Base-by-base conservation (phyloP, 1,140 invertebrate species). In the Zaprionus taronus region DNA sequence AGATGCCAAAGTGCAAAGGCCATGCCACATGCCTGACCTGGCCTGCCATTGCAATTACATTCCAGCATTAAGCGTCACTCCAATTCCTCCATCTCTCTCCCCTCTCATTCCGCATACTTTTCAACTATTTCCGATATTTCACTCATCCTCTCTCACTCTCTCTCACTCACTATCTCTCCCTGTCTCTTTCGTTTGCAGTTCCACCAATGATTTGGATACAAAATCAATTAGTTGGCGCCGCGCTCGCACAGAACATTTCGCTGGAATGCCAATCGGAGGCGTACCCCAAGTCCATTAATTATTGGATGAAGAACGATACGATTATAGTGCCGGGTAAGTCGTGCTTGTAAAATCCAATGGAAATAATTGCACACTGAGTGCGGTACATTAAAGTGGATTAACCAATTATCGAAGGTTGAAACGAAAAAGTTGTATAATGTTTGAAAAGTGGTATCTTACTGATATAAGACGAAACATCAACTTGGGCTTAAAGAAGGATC, bases 241-340 rank as follows among this genome's bases (percentile, higher is more conserved):
- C 95, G 71, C 95, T 96, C 86, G 95, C 95, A n/a, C 96, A 97
- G 87, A 94, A 95, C 74, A 93, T 93, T 62, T 95, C 95, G 28
- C 93, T 97, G 63, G 96, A 97, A 92, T 98, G 97, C 90, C 95
- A 97, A 91, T 97, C 97, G 15, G 97, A 98, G 93, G 97, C 97
- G 44, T 97, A 95, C 94, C 97, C 97, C 51, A 96, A 96, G 92
- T 97, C 97, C 58, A 97, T 97, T 77, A 97, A 97, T 93, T 97
- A 97, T 92, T 97, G 96, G 96, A 96, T 96, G 62, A 95, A 96
- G 85, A 95, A 96, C 81, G 96, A 96, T 66, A 95, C 96, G 90
- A 97, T 97, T 84, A 96, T 97, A 91, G 95, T 96, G 82, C 95
- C 96, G 93, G 96, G 96, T 97, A 94, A 94, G 94, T 94, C 24